Evolutionary conservation across 2,797 vertebrate species (phyloP), one percentile per base, ranked within the genome.

Genomic region (Spheniscus humboldti): DNA sequence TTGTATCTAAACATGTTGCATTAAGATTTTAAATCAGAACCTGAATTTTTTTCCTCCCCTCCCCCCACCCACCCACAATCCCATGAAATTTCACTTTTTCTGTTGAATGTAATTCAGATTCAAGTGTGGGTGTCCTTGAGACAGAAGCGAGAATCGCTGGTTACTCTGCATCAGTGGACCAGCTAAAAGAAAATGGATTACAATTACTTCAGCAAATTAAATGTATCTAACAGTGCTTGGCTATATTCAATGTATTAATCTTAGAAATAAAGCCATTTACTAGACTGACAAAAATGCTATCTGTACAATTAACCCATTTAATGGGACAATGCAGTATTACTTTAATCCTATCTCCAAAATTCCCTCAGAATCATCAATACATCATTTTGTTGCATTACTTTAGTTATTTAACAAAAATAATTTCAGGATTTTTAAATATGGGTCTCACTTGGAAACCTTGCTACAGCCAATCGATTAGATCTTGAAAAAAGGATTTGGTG

Each of bases 91-190:
- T 99, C 98, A 99, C 98, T 99, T 99, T 98, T 99, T 99, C 98
- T 99, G 99, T 94, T 99, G 99, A 98, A 99, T 99, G 98, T 98
- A 99, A 97, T 98, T 99, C 97, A 99, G 98, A 97, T 98, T 99
- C 95, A 99, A 98, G 97, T 98, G 98, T 94, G 99, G 99, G 90
- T 98, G 98, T 96, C 99, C 98, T 85, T 99, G 99, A 95, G 98
- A 99, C 95, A 99, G 98, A 97, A 99, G 98, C 2, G 99, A 98
- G 98, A 99, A 98, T 97, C 98, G 98, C 78, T 99, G 99, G 96
- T 98, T 99, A 59, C 98, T 99, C 98, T 99, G 99, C 96, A 99
- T 98, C 97, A 98, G 98, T 94, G 99, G 98, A 97, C 99, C 99
- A 99, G 98, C 96, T 94, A 96, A 92, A 97, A 97, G 92, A 97